Conservation (phyloP, 2,797 vertebrate genomes). For the Sylvia borin region DNA sequence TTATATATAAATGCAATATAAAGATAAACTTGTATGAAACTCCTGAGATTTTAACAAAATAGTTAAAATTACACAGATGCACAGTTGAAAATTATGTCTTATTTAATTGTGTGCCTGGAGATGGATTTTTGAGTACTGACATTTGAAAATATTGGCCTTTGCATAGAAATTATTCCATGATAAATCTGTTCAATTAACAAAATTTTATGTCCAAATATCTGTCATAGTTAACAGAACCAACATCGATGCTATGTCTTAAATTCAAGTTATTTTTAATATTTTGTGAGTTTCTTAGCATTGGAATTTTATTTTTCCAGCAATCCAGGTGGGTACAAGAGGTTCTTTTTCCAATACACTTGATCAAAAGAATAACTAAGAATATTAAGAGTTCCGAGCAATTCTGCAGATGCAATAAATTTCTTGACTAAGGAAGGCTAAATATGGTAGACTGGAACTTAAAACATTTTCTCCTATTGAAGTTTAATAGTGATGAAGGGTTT, state of each 20-base stretch:
- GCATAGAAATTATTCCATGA: constrained; percentile 36
- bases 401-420: neutral
- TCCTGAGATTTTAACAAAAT: neutral
- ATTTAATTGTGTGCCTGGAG: constrained; percentile 9
- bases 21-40: neutral
- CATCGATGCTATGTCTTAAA: neutral
- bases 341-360: neutral
- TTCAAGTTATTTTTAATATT: neutral
- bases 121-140: constrained; percentile 40
- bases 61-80: constrained; percentile 34
- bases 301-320: neutral
- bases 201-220: constrained; percentile 57
- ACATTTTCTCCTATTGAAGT: neutral
- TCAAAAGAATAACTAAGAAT: neutral
- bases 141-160: constrained; percentile 60
- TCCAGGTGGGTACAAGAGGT: neutral
- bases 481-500: neutral
- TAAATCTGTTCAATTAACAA: constrained; percentile 61
- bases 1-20: neutral
- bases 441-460: neutral
- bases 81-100: neutral
- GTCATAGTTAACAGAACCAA: neutral
- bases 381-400: neutral
- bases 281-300: neutral
- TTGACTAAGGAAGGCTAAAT: neutral